Evolutionary conservation across 2,113 vertebrate species (phyloP).

Genomic region (Pelecanus crispus): DNA sequence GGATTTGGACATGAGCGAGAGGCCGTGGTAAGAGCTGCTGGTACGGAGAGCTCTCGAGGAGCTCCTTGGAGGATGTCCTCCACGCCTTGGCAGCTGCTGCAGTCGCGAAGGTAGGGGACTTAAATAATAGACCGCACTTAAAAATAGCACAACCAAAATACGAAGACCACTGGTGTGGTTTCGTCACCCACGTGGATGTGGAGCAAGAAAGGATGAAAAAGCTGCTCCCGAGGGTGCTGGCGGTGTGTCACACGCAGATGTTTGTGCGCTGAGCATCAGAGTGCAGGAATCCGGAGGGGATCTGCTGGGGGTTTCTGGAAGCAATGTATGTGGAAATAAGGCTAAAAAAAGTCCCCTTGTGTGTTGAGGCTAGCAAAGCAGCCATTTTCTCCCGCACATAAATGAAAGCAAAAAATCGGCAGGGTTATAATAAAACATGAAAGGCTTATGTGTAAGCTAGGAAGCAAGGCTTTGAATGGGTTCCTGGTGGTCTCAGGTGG

Average conservation of each 20-base stretch:
- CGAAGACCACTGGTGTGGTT: accelerated
- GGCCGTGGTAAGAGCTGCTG: accelerated
- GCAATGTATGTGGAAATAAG: slow-evolving; percentile 21
- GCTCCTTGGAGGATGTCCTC: neutral
- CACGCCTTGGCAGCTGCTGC: neutral
- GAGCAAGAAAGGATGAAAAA: neutral
- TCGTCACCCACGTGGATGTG: accelerated
- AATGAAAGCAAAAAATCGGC: slow-evolving; percentile 67
- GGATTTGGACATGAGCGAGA: accelerated
- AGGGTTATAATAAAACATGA: slow-evolving; percentile 73
- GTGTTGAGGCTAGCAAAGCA: neutral
- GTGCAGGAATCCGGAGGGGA: neutral
- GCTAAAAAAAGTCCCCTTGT: neutral
- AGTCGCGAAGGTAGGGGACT: accelerated
- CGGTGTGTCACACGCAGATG: accelerated
- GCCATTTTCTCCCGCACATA: slow-evolving; percentile 38
- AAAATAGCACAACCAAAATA: accelerated
- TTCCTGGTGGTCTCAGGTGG: slow-evolving; percentile 84
- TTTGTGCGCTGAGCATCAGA: neutral
- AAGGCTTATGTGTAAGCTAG: slow-evolving; percentile 71
- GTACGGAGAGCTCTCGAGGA: accelerated
- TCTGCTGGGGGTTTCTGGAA: neutral
- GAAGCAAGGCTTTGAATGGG: slow-evolving; percentile 63
- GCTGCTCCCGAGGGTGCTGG: neutral
- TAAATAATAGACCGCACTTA: accelerated